Conservation (phyloP, 2,797 vertebrate genomes). For the Lutjanus argentimaculatus region DNA sequence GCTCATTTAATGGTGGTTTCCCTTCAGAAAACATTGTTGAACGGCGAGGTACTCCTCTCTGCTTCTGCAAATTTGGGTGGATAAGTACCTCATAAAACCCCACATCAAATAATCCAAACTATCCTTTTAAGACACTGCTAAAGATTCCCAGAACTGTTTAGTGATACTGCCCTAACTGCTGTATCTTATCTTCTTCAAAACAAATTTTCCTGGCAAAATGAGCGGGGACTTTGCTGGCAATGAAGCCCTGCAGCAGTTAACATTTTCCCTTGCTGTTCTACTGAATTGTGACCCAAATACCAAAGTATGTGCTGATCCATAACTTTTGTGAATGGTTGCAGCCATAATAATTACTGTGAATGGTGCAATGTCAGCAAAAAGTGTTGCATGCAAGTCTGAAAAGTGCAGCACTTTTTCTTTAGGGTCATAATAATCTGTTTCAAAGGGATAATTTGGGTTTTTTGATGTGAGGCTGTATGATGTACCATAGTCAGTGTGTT, state of each 20-base stretch:
- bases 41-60: no score
- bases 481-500: no score
- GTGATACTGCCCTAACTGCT: background rate
- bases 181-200: background rate
- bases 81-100: no score
- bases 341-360: slow-evolving; percentile 55
- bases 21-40: no score
- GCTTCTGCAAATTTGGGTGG: no score
- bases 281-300: slow-evolving; percentile 46
- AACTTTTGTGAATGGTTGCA: slow-evolving; percentile 59
- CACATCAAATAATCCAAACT: no score
- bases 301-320: slow-evolving; percentile 66
- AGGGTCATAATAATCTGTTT: background rate
- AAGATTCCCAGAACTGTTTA: no score
- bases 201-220: background rate
- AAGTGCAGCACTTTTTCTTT: slow-evolving; percentile 8
- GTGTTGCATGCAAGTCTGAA: background rate
- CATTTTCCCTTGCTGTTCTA: slow-evolving; percentile 43
- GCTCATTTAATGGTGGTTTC: no score
- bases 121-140: background rate
- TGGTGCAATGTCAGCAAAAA: slow-evolving; percentile 36
- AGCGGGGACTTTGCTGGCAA: background rate
- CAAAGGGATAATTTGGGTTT: no score
- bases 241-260: slow-evolving; percentile 22
- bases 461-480: no score